Conservation (phyloP, 2,113 vertebrate species). For the Phalacrocorax aristotelis region DNA sequence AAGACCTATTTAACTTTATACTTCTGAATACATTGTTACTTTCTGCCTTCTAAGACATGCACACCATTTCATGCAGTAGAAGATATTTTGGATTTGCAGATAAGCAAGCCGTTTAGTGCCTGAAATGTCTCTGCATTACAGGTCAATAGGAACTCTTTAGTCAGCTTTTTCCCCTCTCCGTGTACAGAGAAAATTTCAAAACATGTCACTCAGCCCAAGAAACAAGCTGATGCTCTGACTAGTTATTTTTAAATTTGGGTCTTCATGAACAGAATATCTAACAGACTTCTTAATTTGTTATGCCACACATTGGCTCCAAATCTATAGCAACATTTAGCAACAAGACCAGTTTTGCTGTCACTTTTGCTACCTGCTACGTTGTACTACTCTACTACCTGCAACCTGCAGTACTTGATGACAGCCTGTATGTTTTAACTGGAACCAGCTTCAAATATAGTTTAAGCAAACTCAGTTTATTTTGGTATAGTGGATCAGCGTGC, state of each 20-base stretch:
- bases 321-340: not conserved
- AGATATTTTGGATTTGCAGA: not conserved
- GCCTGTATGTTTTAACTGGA: not conserved
- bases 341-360: not conserved
- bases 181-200: constrained; percentile 55
- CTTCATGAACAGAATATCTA: constrained; percentile 46
- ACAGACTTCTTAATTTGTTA: constrained; percentile 44
- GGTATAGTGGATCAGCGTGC: not conserved
- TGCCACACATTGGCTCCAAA: not conserved
- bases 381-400: not conserved
- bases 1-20: not conserved
- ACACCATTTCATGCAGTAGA: not conserved
- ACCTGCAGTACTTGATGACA: not conserved
- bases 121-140: constrained; percentile 14
- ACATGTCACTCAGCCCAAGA: constrained; percentile 52
- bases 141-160: constrained; percentile 44
- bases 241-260: constrained; percentile 35
- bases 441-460: not conserved
- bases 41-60: not conserved
- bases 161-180: constrained; percentile 54
- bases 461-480: not conserved
- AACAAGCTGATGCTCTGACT: constrained; percentile 56
- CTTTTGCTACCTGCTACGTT: not conserved
- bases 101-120: not conserved
- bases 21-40: not conserved